These are phyloP conservation scores for Nemapogon koenigi DNA, from an alignment of 2,888 invertebrate genomes.

Conservation along the genomic window DNA sequence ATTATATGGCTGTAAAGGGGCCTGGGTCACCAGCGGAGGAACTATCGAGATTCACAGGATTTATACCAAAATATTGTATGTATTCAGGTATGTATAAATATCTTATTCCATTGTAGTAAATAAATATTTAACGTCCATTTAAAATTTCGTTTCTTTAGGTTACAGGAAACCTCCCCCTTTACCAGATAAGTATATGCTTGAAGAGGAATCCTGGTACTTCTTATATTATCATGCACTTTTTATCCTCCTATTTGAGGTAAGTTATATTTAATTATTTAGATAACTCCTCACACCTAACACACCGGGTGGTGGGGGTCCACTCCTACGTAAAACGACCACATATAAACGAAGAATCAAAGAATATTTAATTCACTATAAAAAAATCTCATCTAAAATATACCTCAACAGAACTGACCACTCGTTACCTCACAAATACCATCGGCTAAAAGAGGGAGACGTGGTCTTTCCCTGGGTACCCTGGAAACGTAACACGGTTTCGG, in stretches of 20 bases:
- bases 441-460: too few relatives aligned
- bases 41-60: background rate
- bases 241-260: conserved; percentile 6
- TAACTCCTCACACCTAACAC: too few relatives aligned
- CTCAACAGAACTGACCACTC: too few relatives aligned
- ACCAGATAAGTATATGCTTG: conserved; percentile 1
- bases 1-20: conserved; percentile 1
- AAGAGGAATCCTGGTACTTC: conserved; percentile 4
- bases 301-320: too few relatives aligned
- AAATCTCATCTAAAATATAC: too few relatives aligned
- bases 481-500: too few relatives aligned
- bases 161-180: conserved; percentile 3
- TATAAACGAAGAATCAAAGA: too few relatives aligned
- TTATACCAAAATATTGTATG: conserved; percentile 5
- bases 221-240: conserved; percentile 7
- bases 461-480: too few relatives aligned
- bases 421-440: too few relatives aligned
- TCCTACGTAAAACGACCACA: too few relatives aligned
- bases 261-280: background rate
- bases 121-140: background rate
- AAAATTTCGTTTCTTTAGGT: conserved; percentile 1
- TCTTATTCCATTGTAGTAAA: background rate
- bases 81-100: conserved; percentile 7
- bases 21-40: conserved; percentile 8
- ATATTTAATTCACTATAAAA: too few relatives aligned